Conservation (phyloP, 2,113 vertebrate genomes). For the Chunga burmeisteri region DNA sequence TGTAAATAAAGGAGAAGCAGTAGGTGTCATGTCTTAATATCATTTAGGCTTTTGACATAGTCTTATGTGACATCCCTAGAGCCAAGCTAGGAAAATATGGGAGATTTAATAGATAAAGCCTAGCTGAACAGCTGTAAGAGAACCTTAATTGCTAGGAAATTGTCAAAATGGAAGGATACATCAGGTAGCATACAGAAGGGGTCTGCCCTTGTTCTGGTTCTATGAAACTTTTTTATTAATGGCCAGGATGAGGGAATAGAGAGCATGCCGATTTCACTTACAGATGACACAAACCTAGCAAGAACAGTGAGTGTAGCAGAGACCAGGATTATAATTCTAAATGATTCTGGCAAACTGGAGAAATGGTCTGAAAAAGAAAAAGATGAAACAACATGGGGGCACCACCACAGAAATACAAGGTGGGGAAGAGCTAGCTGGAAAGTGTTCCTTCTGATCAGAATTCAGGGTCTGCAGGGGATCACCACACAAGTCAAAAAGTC, state of each 20-base stretch:
- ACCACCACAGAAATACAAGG: not conserved
- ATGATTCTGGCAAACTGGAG: not conserved
- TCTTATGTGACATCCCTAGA: not conserved
- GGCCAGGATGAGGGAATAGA: not conserved
- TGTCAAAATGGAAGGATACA: not conserved
- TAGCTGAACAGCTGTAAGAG: not conserved
- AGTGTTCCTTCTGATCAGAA: not conserved
- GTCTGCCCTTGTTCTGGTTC: not conserved
- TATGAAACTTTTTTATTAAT: not conserved
- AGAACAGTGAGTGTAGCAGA: not conserved
- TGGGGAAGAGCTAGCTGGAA: not conserved
- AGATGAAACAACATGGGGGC: not conserved
- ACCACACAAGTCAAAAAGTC: not conserved
- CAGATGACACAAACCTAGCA: not conserved
- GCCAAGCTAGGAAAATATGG: not conserved
- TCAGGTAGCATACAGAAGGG: not conserved
- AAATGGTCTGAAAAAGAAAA: not conserved
- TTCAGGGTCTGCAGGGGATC: not conserved
- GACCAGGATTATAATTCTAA: not conserved
- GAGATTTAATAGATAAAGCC: not conserved
- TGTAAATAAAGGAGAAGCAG: not conserved
- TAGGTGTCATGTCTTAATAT: not conserved
- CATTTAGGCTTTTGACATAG: not conserved
- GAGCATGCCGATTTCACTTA: not conserved
- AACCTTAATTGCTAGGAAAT: not conserved